Percentiles rank a stretch among this genome's conserved stretches.
Evolutionary conservation across 2,113 vertebrate species (phyloP).

Genomic region (Daubentonia madagascariensis): DNA sequence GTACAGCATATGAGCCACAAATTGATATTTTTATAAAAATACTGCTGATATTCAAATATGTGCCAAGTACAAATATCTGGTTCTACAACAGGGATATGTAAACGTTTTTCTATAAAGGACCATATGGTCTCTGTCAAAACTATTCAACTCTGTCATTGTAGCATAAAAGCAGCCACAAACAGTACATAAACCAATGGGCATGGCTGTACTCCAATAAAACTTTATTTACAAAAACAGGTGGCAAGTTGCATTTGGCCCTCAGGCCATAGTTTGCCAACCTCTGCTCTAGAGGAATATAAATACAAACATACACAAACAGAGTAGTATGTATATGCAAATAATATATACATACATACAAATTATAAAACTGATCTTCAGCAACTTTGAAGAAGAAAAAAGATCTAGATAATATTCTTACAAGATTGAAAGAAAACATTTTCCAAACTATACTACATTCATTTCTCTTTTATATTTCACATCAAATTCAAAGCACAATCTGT

Average conservation of each 20-base stretch:
- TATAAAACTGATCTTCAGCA: background rate
- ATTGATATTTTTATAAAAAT: background rate
- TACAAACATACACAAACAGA: background rate
- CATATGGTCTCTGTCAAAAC: constrained; percentile 3
- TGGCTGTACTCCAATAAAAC: background rate
- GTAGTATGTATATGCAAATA: background rate
- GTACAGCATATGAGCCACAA: background rate
- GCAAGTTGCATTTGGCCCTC: background rate
- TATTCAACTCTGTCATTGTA: background rate
- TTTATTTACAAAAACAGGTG: constrained; percentile 11
- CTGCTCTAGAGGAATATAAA: background rate
- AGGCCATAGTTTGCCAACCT: background rate
- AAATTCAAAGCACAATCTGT: constrained; percentile 8
- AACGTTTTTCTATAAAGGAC: constrained; percentile 28
- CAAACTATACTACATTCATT: background rate
- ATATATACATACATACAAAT: background rate
- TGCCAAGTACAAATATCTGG: background rate
- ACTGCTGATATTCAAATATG: background rate
- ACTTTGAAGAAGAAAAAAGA: constrained; percentile 4
- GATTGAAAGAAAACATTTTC: constrained; percentile 17
- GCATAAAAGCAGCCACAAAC: background rate
- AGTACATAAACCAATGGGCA: background rate
- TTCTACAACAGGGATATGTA: background rate
- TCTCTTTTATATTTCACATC: constrained; percentile 37
- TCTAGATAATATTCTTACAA: background rate